phyloP scores from a whole-genome alignment of 2,888 invertebrate genomes.

The Zygogramma bicolorata region DNA sequence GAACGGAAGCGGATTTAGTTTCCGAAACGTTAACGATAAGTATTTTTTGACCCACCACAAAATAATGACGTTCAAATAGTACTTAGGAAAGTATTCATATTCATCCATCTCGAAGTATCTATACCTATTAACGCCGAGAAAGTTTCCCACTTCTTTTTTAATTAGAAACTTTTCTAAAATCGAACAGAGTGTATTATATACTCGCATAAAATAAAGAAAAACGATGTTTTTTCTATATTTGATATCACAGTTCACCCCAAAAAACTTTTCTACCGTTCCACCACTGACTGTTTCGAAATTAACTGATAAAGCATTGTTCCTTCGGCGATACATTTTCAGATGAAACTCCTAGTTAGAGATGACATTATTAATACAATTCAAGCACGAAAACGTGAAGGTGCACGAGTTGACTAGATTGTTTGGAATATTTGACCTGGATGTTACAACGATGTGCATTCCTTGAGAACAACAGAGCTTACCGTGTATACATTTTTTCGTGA shows the following conservation, averaged over 20 bases:
- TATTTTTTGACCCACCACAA: too few relatives aligned
- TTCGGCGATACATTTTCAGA: conserved; percentile 18
- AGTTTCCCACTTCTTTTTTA: too few relatives aligned
- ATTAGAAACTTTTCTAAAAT: too few relatives aligned
- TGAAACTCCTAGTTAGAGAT: conserved; percentile 33
- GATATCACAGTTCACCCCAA: not conserved
- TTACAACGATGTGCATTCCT: not conserved
- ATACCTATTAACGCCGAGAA: too few relatives aligned
- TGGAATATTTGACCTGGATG: conserved; percentile 31
- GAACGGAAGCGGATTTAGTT: too few relatives aligned
- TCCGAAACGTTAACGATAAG: too few relatives aligned
- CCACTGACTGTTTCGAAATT: not conserved
- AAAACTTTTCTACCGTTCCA: not conserved
- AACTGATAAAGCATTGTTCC: not conserved
- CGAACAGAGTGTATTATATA: too few relatives aligned
- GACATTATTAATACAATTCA: conserved; percentile 43
- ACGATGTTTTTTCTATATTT: not conserved
- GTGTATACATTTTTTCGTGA: too few relatives aligned
- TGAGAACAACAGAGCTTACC: conserved; percentile 6
- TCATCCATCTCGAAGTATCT: too few relatives aligned
- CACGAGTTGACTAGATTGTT: conserved; percentile 13
- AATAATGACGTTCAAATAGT: too few relatives aligned
- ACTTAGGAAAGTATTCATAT: too few relatives aligned
- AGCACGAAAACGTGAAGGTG: conserved; percentile 44
- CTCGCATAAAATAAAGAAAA: too few relatives aligned